A percentile compares a stretch with the other conserved stretches of the same genome.
These are phyloP conservation scores for Paraescarpia echinospica DNA, from an alignment of 1,140 invertebrate species.

Conservation along the genomic window DNA sequence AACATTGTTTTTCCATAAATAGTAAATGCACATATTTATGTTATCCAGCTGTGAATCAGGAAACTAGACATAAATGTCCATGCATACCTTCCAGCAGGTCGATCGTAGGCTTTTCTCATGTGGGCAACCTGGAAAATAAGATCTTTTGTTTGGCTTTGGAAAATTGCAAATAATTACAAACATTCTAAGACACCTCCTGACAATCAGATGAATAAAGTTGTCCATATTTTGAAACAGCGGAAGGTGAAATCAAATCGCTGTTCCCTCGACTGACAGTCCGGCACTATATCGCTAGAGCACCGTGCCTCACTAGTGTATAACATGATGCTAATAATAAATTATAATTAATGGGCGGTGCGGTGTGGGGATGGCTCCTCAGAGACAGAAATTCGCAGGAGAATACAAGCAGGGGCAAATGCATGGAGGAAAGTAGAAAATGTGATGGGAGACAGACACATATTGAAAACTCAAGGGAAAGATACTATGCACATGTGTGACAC, in stretches of 20 bases:
- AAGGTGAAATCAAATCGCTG: constrained; percentile 30
- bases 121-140: constrained; percentile 19
- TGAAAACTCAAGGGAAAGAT: no score
- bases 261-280: background rate
- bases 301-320: background rate
- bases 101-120: constrained; percentile 22
- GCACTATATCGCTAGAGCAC: background rate
- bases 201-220: background rate
- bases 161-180: constrained; percentile 1
- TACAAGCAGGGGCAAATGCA: no score
- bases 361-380: no score
- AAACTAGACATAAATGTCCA: background rate
- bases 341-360: no score
- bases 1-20: background rate
- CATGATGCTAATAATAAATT: background rate
- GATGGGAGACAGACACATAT: no score
- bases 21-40: background rate
- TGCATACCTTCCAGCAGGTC: constrained; percentile 21
- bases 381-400: no score
- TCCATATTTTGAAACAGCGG: background rate
- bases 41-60: background rate
- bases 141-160: constrained; percentile 4
- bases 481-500: no score
- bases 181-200: constrained; percentile 18
- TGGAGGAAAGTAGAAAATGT: no score